Base-by-base conservation (phyloP, 2,888 invertebrate genomes). In the Drosophila leonis region DNA sequence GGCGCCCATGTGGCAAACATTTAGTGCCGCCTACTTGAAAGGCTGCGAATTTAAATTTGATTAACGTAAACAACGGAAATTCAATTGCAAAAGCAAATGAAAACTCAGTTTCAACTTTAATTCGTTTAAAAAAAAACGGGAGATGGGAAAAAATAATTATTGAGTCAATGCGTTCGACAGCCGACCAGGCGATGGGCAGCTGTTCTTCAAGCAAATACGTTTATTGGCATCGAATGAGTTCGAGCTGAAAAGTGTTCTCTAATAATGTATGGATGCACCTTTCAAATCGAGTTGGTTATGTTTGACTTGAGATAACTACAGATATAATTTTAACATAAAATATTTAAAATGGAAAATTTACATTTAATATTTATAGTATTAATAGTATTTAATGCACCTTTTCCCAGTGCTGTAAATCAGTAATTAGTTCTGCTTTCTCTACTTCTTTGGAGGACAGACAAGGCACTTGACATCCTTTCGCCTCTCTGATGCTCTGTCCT, bases 1-100 rank as follows among this genome's bases (percentile, higher is more conserved):
- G 60, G 62, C 69, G 82, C 33, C 65, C 70, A 60, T 61, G 61
- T 9, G 56, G 46, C 68, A 18, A 48, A 20, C 56, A 31, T 48
- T 65, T 27, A 9, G 10, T 54, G 49, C 49, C 69, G 61, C 80
- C 64, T 65, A 75, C 76, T 57, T 52, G 46, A 65, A 68, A 65
- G 63, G 48, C 52, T 64, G 75, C 46, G 68, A 82, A 88, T 83
- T 83, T 85, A 88, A 83, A 83, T 83, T 83, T 77, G 75, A 83
- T 83, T 83, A 83, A 84, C 72, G 49, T 15, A 54, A 78, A 63
- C 52, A 65, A 70, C 77, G 83, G 80, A 82, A 82, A 77, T 63
- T 70, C 66, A 88, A 88, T 85, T 83, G 83, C 75, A 55, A 80
- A 74, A 69, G 56, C 42, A 46, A 66, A 59, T 46, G 51, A 49